Evolutionary conservation across 2,888 invertebrate genomes (phyloP).

Genomic region (Acleris cristana): DNA sequence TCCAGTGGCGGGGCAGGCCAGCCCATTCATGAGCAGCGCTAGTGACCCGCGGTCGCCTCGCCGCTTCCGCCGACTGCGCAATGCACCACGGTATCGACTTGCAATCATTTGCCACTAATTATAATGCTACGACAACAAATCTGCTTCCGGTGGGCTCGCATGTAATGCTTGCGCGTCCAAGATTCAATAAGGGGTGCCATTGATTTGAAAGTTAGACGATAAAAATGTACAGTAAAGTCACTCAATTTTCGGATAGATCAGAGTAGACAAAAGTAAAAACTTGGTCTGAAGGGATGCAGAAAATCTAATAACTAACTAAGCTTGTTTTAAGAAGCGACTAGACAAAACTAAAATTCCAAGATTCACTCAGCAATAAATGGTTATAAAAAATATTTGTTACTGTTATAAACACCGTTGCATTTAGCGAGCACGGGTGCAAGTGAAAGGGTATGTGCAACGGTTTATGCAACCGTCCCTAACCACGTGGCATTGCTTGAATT

Average conservation of each 20-base stretch:
- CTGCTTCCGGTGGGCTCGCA: conserved; percentile 51
- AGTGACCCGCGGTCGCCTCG: conserved; percentile 42
- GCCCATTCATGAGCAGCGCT: conserved; percentile 70
- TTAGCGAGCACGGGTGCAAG: conserved; percentile 57
- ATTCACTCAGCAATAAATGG: neutral
- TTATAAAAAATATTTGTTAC: neutral
- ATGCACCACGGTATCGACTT: conserved; percentile 43
- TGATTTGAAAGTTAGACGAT: neutral
- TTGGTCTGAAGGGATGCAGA: too few species aligned
- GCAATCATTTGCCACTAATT: conserved; percentile 45
- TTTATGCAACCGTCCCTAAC: conserved; percentile 63
- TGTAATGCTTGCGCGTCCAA: conserved; percentile 1
- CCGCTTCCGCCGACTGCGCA: conserved; percentile 47
- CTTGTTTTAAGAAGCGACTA: too few species aligned
- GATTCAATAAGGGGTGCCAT: neutral
- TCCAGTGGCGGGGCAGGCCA: conserved; percentile 68
- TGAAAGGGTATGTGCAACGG: conserved; percentile 56
- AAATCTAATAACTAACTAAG: too few species aligned
- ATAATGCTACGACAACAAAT: conserved; percentile 50
- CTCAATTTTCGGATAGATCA: too few species aligned
- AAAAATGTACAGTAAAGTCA: neutral
- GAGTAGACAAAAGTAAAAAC: too few species aligned
- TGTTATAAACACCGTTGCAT: neutral
- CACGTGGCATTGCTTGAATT: conserved; percentile 52
- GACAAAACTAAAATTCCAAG: too few species aligned